Percentiles rank a stretch among this genome's conserved stretches.
These are phyloP conservation scores for Iguana delicatissima DNA, from an alignment of 2,797 vertebrate genomes.

Conservation along the genomic window DNA sequence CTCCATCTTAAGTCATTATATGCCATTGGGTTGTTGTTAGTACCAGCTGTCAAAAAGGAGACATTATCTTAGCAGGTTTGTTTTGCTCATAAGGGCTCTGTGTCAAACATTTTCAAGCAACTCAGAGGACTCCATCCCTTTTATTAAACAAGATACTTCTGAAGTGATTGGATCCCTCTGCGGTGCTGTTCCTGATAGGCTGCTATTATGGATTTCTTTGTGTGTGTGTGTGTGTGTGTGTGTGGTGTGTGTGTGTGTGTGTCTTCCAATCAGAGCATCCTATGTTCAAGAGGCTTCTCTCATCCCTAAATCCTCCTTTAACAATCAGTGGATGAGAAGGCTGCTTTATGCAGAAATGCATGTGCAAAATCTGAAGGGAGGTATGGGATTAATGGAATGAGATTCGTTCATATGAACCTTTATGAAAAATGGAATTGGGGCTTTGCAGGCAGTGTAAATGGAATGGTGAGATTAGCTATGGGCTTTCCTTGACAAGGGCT, in stretches of 20 bases:
- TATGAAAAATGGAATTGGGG: conserved; percentile 68
- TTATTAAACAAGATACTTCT: background rate
- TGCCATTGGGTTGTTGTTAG: background rate
- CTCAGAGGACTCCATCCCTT: background rate
- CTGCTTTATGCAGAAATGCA: background rate
- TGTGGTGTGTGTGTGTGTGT: background rate
- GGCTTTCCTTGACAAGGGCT: conserved; percentile 34
- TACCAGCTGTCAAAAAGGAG: conserved; percentile 3
- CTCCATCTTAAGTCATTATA: conserved; percentile 5
- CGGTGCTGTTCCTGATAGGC: conserved; percentile 26
- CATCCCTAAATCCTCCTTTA: conserved; percentile 63
- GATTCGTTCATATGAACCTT: conserved; percentile 65
- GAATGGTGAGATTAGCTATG: conserved; percentile 61
- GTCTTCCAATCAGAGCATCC: conserved; percentile 54
- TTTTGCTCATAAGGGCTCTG: conserved; percentile 36
- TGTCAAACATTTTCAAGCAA: conserved; percentile 43
- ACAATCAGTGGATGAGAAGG: conserved; percentile 28
- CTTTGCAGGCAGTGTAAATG: conserved; percentile 49
- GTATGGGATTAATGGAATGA: conserved; percentile 58
- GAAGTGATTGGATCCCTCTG: rapidly evolving
- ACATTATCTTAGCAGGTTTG: conserved; percentile 14
- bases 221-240: background rate
- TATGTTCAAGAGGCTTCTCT: conserved; percentile 60
- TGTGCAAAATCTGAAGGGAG: conserved; percentile 17
- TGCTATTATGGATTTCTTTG: conserved; percentile 34